Base-by-base conservation (phyloP, 1,140 invertebrate species). In the Zaprionus lachaisei region DNA sequence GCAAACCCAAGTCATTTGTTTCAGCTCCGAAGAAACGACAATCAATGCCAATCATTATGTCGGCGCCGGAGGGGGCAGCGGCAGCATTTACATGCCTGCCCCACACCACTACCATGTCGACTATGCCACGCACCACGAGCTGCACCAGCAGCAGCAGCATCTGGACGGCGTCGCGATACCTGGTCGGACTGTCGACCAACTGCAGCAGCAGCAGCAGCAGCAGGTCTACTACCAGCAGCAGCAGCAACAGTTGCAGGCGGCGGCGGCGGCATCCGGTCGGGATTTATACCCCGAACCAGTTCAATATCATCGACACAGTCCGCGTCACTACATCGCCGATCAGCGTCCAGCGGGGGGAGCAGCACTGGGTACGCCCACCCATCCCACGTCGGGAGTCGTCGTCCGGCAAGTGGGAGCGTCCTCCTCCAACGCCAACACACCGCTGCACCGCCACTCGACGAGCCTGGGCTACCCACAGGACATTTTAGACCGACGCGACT, bases 401-500 rank as follows among this genome's bases (percentile, higher is more conserved):
- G 84, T 72, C 61, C 91, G 81, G 65, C 83, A 73, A 90, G 77
- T 75, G 82, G 81, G 54, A 68, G 77, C 71, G 26, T 77, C 67
- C 49, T 84, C 79, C 57, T 82, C 91, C 80, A 85, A 83, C 79
- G 77, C 87, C 79, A 90, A 86, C 57, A 90, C 91, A 61, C 87
- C 83, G 31, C 76, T 92, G 65, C 89, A 91, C 56, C 87, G 86
- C 4, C 87, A 91, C 65, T 84, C 87, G 83, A 91, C 89, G 80
- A 91, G 79, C 80, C 87, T 91, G 91, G 91, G 55, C 51, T 92
- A 92, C 91, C 91, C 85, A 92, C 91, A 92, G 91, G 91, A 92
- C 91, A 92, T 91, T 92, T 92, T 92, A 92, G 91, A 92, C 91
- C 91, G 84, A 92, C 91, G 91, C 84, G 91, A 92, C 64, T 92